Evolutionary conservation across 2,797 vertebrate species (phyloP).

Genomic region (Botia almorhae): DNA sequence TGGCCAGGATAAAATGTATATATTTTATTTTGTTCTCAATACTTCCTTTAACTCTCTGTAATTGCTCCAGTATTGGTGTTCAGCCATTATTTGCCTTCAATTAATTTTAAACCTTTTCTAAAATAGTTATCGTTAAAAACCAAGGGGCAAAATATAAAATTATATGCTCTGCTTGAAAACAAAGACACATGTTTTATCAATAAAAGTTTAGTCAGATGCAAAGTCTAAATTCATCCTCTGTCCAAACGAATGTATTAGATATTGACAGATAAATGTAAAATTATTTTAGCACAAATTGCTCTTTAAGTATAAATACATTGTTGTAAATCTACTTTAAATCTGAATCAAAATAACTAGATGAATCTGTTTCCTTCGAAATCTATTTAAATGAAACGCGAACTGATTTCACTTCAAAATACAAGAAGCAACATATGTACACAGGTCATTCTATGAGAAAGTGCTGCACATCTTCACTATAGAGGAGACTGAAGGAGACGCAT

Average conservation of each 20-base stretch:
- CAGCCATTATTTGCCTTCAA: constrained; percentile 64
- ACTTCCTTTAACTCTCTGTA: constrained; percentile 67
- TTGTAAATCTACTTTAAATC: not conserved
- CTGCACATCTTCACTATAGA: constrained; percentile 22
- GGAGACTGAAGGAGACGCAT: constrained; percentile 26
- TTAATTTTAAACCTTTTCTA: constrained; percentile 61
- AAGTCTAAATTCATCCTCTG: not conserved
- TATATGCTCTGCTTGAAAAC: constrained; percentile 35
- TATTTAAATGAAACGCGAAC: not conserved
- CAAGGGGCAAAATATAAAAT: constrained; percentile 41
- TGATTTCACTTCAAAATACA: not conserved
- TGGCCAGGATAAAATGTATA: constrained; percentile 58
- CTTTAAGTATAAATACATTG: not conserved
- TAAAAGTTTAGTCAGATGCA: not conserved
- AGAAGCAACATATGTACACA: not conserved
- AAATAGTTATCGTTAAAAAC: constrained; percentile 59
- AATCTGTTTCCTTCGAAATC: not conserved
- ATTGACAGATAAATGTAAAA: not conserved
- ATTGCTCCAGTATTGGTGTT: constrained; percentile 58
- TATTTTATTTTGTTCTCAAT: constrained; percentile 27
- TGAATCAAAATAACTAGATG: not conserved
- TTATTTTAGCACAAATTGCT: not conserved
- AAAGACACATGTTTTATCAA: constrained; percentile 3
- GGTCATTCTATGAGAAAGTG: constrained; percentile 52
- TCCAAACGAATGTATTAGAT: not conserved